Percentiles rank a stretch among this genome's conserved stretches.
These are phyloP conservation scores for Tyrannus savana DNA, from an alignment of 2,113 vertebrate genomes.

Conservation along the genomic window DNA sequence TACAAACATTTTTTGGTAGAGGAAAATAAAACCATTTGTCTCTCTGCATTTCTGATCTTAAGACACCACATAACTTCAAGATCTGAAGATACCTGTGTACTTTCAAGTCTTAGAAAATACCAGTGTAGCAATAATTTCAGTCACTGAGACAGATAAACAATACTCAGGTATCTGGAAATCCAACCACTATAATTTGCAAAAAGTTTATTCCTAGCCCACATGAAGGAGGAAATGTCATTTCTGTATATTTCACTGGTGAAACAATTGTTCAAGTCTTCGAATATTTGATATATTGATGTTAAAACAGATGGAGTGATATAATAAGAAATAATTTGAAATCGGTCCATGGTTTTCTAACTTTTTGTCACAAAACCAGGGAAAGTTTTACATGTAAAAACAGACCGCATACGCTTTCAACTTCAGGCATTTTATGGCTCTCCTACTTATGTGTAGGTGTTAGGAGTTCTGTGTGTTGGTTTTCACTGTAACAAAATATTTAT, in stretches of 20 bases:
- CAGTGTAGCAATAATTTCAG: neutral
- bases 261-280: neutral
- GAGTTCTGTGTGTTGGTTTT: neutral
- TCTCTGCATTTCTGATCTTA: neutral
- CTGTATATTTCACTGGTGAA: neutral
- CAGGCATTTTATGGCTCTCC: neutral
- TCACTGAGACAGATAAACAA: neutral
- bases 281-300: neutral
- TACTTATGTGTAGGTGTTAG: neutral
- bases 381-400: neutral
- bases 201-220: neutral
- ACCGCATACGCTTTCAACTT: neutral
- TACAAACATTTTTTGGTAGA: neutral
- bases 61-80: neutral
- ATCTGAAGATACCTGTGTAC: neutral
- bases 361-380: neutral
- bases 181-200: neutral
- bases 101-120: neutral
- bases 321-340: neutral
- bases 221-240: neutral
- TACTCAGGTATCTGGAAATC: neutral
- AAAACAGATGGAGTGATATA: neutral
- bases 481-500: constrained; percentile 32
- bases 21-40: neutral
- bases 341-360: neutral